These are phyloP conservation scores for Brachyptera risi DNA, from an alignment of 2,888 invertebrate genomes.

Conservation along the genomic window DNA sequence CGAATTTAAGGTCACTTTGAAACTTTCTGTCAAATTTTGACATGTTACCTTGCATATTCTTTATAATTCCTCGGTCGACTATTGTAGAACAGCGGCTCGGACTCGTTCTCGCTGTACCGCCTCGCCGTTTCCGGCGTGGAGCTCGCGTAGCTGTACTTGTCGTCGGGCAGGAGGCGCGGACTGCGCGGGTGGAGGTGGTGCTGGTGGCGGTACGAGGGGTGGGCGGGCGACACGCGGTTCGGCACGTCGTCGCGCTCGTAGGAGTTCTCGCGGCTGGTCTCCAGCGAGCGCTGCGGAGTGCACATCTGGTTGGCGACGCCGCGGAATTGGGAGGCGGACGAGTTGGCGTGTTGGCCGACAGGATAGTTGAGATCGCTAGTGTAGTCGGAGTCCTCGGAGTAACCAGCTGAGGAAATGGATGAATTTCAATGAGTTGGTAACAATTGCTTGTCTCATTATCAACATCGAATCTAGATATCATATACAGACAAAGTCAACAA, in stretches of 20 bases:
- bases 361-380: slow-evolving; percentile 95
- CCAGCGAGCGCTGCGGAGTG: slow-evolving; percentile 72
- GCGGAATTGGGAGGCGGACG: slow-evolving; percentile 85
- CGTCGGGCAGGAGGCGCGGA: slow-evolving; percentile 23
- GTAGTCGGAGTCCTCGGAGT: slow-evolving; percentile 96
- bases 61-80: slow-evolving; percentile 71
- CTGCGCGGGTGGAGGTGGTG: slow-evolving; percentile 22
- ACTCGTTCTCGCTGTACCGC: slow-evolving; percentile 37
- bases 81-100: slow-evolving; percentile 80
- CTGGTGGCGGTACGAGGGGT: slow-evolving; percentile 18
- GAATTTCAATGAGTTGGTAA: too few relatives aligned
- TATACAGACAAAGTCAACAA: too few relatives aligned
- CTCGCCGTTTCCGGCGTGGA: slow-evolving; percentile 25
- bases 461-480: too few relatives aligned
- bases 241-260: slow-evolving; percentile 74
- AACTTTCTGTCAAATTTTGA: not conserved
- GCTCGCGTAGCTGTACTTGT: slow-evolving; percentile 11
- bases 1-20: too few relatives aligned
- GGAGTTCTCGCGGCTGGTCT: slow-evolving; percentile 76
- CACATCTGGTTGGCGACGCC: slow-evolving; percentile 72
- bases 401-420: too few relatives aligned
- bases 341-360: slow-evolving; percentile 83
- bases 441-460: too few relatives aligned
- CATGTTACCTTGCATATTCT: slow-evolving; percentile 48
- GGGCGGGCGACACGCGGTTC: slow-evolving; percentile 1